Base-by-base conservation (phyloP, 2,113 vertebrate genomes). In the Mastomys natalensis region DNA sequence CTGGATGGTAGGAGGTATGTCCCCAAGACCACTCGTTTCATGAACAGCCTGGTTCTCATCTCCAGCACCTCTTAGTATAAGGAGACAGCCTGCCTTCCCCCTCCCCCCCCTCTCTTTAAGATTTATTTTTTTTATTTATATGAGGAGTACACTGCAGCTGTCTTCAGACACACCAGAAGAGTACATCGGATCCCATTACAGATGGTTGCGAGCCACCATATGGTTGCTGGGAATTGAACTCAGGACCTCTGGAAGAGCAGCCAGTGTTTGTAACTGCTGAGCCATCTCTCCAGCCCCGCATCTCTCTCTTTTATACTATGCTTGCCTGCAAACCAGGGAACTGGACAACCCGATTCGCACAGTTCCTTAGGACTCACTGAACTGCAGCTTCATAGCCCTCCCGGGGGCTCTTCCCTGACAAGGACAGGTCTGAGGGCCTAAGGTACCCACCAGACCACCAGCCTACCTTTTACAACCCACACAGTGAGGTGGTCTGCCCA, bases 1-100 rank as follows among this genome's bases (percentile, higher is more conserved):
- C 0, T 17, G 16, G 76, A n/a, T 19, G 8, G 51, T 2, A 0
- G 62, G 37, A 7, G 7, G 26, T 26, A 34, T 12, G 1, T 9
- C 51, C 8, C 19, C 3, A 85, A 90, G 51, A 29, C 72, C 51
- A 45, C 70, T 58, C 58, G 37, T 88, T 88, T 76, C 70, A 4
- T 72, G 31, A 15, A 81, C 68, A 31, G 51, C 77, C 58, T 4
- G 26, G 12, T 51, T 21, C 55, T 53, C n/a, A 0, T n/a, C 34
- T 13, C 13, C 0, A 22, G 8, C 43, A 40, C 19, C 40, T 64
- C 15, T 84, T 12, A 31, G 6, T 7, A 26, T 1, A 26, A 10
- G 29, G 53, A 1, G 22, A 31, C 13, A 51, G 10, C 51, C 51
- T n/a, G n/a, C 51, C 51, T 10, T 1, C 51, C 51, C 7, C 48